phyloP scores from a whole-genome alignment of 1,140 invertebrate genomes.

The Acromyrmex heyeri region DNA sequence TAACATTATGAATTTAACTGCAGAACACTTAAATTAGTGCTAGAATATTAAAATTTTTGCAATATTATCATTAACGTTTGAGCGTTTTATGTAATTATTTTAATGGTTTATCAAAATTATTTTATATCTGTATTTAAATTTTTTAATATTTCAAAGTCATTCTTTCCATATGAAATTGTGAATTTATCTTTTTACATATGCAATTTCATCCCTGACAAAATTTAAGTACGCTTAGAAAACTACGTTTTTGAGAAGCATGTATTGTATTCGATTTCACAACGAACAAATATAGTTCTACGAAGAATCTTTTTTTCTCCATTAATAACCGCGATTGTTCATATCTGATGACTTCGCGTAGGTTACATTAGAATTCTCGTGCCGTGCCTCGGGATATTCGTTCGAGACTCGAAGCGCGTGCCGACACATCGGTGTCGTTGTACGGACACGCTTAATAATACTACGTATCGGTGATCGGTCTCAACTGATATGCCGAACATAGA shows the following conservation, averaged over 20 bases:
- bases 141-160: no score
- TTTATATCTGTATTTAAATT: no score
- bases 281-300: neutral
- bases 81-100: no score
- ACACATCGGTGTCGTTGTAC: constrained; percentile 82
- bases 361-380: constrained; percentile 60
- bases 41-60: no score
- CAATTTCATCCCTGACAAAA: neutral
- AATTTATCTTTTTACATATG: neutral
- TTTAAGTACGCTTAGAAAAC: neutral
- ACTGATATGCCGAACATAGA: constrained; percentile 61
- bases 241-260: neutral
- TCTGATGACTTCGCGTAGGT: neutral
- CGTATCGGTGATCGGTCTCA: constrained; percentile 71
- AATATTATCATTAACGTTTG: no score
- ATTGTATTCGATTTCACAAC: neutral
- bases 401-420: constrained; percentile 79
- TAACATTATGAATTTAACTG: no score
- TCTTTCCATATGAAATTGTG: neutral
- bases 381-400: constrained; percentile 60
- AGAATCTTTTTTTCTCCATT: neutral
- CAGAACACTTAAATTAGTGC: no score
- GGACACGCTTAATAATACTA: constrained; percentile 82
- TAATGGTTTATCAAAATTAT: no score
- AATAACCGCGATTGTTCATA: neutral